Evolutionary conservation across 2,797 vertebrate genomes (phyloP), one percentile per base, ranked within the genome.

Genomic region (Neomorphus geoffroyi): DNA sequence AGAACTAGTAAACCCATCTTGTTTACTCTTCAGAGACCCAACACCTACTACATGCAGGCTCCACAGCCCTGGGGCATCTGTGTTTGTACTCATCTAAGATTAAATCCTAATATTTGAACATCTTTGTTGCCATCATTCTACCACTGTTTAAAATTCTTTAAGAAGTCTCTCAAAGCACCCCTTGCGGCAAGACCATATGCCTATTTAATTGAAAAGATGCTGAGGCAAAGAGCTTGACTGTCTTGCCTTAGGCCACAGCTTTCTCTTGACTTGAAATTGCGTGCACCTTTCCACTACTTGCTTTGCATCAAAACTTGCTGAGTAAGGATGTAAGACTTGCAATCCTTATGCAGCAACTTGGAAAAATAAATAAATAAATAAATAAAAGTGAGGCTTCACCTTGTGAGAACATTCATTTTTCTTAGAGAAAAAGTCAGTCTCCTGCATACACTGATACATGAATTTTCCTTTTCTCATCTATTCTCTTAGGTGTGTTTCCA

Each of bases 81-180:
- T 92, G 67, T 95, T 92, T 94, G 86, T 51, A 45, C n/a, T 89
- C 41, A 78, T 83, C 88, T 96, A 81, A 81, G 83, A 72, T 64
- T 69, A 69, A 89, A 87, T 94, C 88, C 90, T 91, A 96, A 89
- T 96, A 94, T 94, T 94, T 94, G 94, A 93, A 95, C 72, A 86
- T 75, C 88, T 92, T 88, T 74, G 65, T 93, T 90, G 57, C 50
- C 51, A 54, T 62, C 71, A n/a, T 88, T 93, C 82, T 77, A 80
- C 50, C 46, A 80, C 48, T 89, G 61, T 58, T 95, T 82, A 61
- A 93, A 89, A 85, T 27, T 53, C 58, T 71, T 80, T 21, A 85
- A 74, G 62, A 75, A 64, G 30, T 32, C 41, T 86, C 27, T 58
- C 37, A 57, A 83, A 92, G 71, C 11, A 85, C 18, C 43, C 67